These are phyloP conservation scores for Eurois occulta DNA, from an alignment of 2,888 invertebrate genomes.

Conservation along the genomic window DNA sequence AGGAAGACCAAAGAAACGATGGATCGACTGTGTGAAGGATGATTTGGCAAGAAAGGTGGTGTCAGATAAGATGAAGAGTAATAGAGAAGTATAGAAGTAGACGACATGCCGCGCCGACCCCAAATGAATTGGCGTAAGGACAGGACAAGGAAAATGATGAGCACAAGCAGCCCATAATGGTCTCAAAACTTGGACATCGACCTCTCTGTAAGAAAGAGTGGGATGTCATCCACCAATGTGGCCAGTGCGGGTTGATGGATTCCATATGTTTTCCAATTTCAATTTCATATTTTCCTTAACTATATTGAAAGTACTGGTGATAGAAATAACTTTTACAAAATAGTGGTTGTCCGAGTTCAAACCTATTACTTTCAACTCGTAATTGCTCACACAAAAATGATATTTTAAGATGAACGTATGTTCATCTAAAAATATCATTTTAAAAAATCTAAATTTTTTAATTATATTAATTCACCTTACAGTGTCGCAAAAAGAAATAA, in stretches of 20 bases:
- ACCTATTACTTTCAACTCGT: too few species aligned
- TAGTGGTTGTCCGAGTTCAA: too few species aligned
- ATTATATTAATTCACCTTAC: slow-evolving; percentile 27
- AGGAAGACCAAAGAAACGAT: too few species aligned
- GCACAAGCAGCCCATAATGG: background rate
- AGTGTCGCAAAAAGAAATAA: slow-evolving; percentile 3
- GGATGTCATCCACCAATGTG: background rate
- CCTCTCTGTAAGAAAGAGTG: background rate
- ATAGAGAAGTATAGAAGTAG: background rate
- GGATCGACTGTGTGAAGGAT: too few species aligned
- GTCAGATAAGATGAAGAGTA: background rate
- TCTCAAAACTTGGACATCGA: background rate
- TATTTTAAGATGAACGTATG: too few species aligned
- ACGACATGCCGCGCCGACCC: background rate
- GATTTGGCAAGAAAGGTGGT: background rate
- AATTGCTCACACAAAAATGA: too few species aligned
- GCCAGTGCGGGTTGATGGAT: background rate
- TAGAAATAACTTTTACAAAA: background rate
- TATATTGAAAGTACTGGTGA: background rate
- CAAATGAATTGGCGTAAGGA: background rate
- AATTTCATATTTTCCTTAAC: background rate
- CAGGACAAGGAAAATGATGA: background rate
- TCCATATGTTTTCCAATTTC: background rate
- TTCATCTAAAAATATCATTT: too few species aligned
- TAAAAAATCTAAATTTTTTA: too few species aligned